phyloP scores from a whole-genome alignment of 2,888 invertebrate genomes.

The Drosophila aldrichi region DNA sequence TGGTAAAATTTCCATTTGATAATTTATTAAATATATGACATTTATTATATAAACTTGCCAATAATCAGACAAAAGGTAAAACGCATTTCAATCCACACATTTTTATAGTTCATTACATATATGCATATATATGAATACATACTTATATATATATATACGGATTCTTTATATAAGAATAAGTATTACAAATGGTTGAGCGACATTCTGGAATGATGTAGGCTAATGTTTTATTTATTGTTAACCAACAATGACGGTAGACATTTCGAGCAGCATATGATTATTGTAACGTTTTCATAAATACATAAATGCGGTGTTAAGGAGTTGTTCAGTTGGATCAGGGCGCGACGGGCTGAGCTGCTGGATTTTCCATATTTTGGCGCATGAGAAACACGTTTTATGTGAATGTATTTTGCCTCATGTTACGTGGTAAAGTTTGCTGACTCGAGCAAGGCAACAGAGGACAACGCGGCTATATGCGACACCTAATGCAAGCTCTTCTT shows the following conservation, averaged over 20 bases:
- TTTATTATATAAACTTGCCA: background rate
- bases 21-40: background rate
- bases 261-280: conserved; percentile 70
- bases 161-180: conserved; percentile 26
- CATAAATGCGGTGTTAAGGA: conserved; percentile 72
- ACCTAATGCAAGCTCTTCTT: conserved; percentile 72
- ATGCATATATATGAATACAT: background rate
- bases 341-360: too few relatives aligned
- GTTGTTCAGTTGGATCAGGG: conserved; percentile 5
- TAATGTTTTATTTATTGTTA: conserved; percentile 80
- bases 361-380: conserved; percentile 82
- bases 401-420: conserved; percentile 80
- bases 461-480: conserved; percentile 58
- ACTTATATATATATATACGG: background rate
- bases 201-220: conserved; percentile 40
- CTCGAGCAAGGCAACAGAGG: conserved; percentile 14
- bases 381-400: conserved; percentile 75
- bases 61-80: background rate
- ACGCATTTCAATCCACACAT: background rate
- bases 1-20: background rate
- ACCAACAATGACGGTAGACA: conserved; percentile 41
- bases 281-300: conserved; percentile 73
- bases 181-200: conserved; percentile 27
- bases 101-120: background rate
- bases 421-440: conserved; percentile 82